Percentiles rank a stretch among this genome's conserved stretches.
phyloP scores from a whole-genome alignment of 2,113 vertebrate species.

The Gnathochromis pfefferi region DNA sequence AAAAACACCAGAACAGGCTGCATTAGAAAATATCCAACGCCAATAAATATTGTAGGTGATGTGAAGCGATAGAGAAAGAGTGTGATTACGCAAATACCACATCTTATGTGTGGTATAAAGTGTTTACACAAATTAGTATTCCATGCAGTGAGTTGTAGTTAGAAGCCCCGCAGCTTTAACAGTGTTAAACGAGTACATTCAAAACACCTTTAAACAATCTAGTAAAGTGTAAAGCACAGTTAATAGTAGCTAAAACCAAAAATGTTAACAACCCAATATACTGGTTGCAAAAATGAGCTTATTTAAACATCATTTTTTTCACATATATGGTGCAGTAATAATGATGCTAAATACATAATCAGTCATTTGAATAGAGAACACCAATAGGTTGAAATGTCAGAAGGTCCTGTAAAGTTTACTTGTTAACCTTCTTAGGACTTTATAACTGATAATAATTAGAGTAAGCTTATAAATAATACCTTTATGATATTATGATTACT shows the following conservation, averaged over 20 bases:
- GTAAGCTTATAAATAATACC: neutral
- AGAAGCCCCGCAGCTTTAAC: neutral
- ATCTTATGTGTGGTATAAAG: neutral
- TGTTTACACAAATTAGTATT: neutral
- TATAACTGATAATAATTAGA: neutral
- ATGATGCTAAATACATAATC: neutral
- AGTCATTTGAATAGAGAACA: neutral
- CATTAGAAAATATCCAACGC: neutral
- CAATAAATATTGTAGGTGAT: fast-evolving
- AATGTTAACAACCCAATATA: neutral
- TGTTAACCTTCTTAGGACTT: neutral
- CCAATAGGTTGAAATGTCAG: neutral
- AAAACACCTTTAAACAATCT: neutral
- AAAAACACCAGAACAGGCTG: neutral
- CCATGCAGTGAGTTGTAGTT: neutral
- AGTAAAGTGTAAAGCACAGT: neutral
- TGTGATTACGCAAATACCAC: neutral
- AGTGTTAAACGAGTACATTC: conserved; percentile 2
- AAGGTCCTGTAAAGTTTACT: neutral
- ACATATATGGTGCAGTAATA: neutral
- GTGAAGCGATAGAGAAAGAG: neutral
- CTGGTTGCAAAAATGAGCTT: neutral
- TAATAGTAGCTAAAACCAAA: fast-evolving
- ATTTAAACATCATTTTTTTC: neutral
- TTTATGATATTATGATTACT: neutral